Base-by-base conservation (phyloP, 1,140 invertebrate genomes). In the Harpegnathos saltator region DNA sequence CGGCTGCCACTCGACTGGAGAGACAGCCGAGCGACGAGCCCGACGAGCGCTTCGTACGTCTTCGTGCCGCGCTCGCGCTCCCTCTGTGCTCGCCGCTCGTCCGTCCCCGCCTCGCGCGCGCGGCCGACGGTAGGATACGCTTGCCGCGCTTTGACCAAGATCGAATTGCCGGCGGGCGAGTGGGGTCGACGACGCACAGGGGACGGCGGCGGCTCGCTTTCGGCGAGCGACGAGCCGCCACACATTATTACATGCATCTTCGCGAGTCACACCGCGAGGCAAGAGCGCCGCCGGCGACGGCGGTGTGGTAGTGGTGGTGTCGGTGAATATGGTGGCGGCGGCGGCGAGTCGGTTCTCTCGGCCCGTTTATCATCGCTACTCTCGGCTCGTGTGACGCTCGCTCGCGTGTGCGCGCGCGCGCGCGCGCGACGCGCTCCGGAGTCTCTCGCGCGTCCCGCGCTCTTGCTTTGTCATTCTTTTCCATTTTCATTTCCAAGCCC, bases 1-100 rank as follows among this genome's bases (percentile, higher is more conserved):
- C 84, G 88, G 90, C 87, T 92, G 89, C 85, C 87, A 91, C 88
- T 89, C 80, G 85, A 93, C 92, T 93, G 91, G 87, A 85, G 85
- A 73, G 38, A 44, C 38, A 44, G 26, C 78, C 85, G 84, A 69
- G 59, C 44, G 66, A 71, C 69, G 87, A 5, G 82, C 77, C 77
- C 87, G 72, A 83, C 52, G 63, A 86, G 89, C 89, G 87, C 89
- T 90, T 87, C 86, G 90, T 84, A 69, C 81, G 69, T 82, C 82
- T 83, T 89, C 87, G 89, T 82, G 50, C n/a, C n/a, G n/a, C n/a
- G n/a, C n/a, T n/a, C 78, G 59, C 52, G 80, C 84, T 86, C 84
- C 74, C 61, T 83, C 85, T 78, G 22, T 38, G 17, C 78, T 61
- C 26, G 54, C 82, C 65, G 66, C 81, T 65, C 85, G 77, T 63